Evolutionary conservation across 2,888 invertebrate species (phyloP).

Genomic region (Agrilus mali): DNA sequence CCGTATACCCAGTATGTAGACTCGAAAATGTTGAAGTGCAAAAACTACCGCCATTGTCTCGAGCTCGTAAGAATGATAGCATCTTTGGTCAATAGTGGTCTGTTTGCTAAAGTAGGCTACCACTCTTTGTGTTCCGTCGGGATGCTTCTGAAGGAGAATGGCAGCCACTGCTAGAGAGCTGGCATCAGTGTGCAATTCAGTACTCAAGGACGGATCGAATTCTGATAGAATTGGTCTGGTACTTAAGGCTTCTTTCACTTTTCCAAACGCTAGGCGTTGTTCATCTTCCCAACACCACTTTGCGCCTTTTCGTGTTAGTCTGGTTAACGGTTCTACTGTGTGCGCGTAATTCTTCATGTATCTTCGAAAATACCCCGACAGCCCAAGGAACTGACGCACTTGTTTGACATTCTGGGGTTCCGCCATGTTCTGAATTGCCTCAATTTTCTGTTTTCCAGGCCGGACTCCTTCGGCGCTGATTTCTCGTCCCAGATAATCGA

Average conservation of each 20-base stretch:
- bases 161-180: constrained; percentile 2
- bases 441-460: constrained; percentile 16
- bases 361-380: constrained; percentile 18
- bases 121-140: constrained; percentile 2
- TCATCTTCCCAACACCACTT: constrained; percentile 6
- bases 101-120: constrained; percentile 14
- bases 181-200: constrained; percentile 13
- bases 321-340: constrained; percentile 12
- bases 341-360: constrained; percentile 16
- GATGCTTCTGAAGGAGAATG: background rate
- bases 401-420: constrained; percentile 16
- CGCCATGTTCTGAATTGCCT: constrained; percentile 16
- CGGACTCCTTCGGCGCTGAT: constrained; percentile 15
- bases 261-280: constrained; percentile 5
- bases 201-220: constrained; percentile 7
- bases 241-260: constrained; percentile 5
- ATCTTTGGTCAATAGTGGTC: constrained; percentile 10
- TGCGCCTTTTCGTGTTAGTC: constrained; percentile 3
- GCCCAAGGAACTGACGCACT: constrained; percentile 21
- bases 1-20: constrained; percentile 4
- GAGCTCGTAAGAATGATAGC: constrained; percentile 13
- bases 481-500: constrained; percentile 21
- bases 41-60: constrained; percentile 10
- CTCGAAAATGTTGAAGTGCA: constrained; percentile 3
- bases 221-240: constrained; percentile 9